Percentiles rank a stretch among this genome's conserved stretches.
phyloP scores from a whole-genome alignment of 2,797 vertebrate species.

The Babyrousa celebensis region DNA sequence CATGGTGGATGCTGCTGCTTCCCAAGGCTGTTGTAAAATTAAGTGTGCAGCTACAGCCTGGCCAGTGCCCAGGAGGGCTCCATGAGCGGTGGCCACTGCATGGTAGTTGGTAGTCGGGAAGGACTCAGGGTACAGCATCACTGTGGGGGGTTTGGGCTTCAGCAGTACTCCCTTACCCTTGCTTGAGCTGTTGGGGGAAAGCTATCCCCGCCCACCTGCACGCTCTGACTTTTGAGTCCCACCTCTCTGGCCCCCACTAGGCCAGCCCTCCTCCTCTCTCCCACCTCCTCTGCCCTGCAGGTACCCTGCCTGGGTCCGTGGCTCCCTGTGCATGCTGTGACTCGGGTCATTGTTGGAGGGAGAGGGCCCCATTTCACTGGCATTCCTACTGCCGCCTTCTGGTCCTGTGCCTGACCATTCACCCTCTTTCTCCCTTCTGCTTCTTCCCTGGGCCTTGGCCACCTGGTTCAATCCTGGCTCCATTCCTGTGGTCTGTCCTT shows the following conservation, averaged over 20 bases:
- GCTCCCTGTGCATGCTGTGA: neutral
- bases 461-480: neutral
- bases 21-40: neutral
- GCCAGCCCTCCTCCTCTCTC: neutral
- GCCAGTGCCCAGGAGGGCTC: too few species aligned
- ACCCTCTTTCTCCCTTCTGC: neutral
- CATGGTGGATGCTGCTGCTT: neutral
- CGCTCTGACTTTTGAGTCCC: neutral
- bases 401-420: neutral
- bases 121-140: neutral
- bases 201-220: neutral
- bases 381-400: accelerated
- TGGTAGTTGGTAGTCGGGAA: neutral
- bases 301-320: neutral
- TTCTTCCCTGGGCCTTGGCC: neutral
- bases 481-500: neutral
- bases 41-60: neutral
- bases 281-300: neutral
- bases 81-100: neutral
- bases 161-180: neutral
- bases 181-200: neutral
- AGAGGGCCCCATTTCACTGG: neutral
- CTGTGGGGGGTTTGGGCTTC: neutral
- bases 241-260: neutral
- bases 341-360: neutral